Percentiles rank a stretch among this genome's conserved stretches.
Evolutionary conservation across 2,888 invertebrate species (phyloP).

Genomic region (Nycteola revayana): DNA sequence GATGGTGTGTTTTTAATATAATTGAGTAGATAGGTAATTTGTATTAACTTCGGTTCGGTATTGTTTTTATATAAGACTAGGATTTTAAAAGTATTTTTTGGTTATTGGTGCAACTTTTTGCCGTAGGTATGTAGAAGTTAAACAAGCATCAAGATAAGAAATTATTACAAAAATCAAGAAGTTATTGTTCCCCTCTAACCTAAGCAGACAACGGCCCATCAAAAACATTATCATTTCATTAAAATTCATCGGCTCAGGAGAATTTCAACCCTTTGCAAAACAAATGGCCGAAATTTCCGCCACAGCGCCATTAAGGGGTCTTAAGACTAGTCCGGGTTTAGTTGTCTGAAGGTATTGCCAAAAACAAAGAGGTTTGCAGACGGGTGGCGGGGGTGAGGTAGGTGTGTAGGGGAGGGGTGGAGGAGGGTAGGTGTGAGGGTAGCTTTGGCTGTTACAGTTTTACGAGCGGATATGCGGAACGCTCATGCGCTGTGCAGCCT

Average conservation of each 20-base stretch:
- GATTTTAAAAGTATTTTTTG: too few relatives aligned
- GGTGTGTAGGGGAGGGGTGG: constrained; percentile 24
- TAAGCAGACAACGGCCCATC: constrained; percentile 9
- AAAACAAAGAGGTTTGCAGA: constrained; percentile 77
- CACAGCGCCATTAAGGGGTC: constrained; percentile 74
- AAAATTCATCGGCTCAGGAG: constrained; percentile 37
- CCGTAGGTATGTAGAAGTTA: too few relatives aligned
- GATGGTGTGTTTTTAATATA: too few relatives aligned
- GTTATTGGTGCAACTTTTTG: too few relatives aligned
- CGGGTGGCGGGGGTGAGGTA: constrained; percentile 44
- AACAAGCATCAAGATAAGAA: too few relatives aligned
- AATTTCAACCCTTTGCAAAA: constrained; percentile 54
- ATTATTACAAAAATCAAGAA: too few relatives aligned
- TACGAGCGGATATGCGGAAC: constrained; percentile 73
- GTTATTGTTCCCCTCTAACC: too few relatives aligned
- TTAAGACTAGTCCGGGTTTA: constrained; percentile 69
- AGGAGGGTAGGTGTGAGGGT: constrained; percentile 38
- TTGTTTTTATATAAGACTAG: too few relatives aligned
- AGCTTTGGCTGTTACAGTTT: constrained; percentile 69
- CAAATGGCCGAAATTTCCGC: constrained; percentile 54
- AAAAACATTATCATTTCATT: constrained; percentile 41
- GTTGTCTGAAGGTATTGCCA: constrained; percentile 64
- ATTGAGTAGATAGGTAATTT: too few relatives aligned
- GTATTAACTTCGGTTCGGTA: too few relatives aligned
- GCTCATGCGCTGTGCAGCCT: constrained; percentile 74